Base-by-base conservation (phyloP, 1,140 invertebrate species). In the Micrasema longulum region DNA sequence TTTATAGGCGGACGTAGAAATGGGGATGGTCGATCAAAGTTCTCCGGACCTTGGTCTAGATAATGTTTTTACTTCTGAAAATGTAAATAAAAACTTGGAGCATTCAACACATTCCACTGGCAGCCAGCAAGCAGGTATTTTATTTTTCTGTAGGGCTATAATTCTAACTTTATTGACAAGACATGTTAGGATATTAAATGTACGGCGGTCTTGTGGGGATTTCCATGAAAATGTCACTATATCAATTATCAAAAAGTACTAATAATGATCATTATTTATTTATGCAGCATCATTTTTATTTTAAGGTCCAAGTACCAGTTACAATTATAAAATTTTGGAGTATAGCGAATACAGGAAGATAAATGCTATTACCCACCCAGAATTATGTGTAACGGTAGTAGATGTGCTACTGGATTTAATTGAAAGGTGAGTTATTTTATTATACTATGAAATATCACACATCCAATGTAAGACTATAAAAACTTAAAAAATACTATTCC, bases 331-430 rank as follows among this genome's bases (percentile, higher is more conserved):
- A 50, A 12, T 57, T 38, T 20, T 67, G 35, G 80, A 80, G 55
- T 79, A 78, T 69, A 76, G 74, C 23, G 79, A 79, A 66, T 77
- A 64, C 52, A 71, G 71, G 48, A 73, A 76, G 64, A 78, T 67
- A 38, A 71, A 77, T 26, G 78, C 79, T 53, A 75, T 85, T 65
- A 84, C 86, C 9, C 85, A 89, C 79, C 88, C 88, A 7, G 87
- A 87, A 45, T 79, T 91, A 3, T 90, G 88, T 71, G 82, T 86
- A 63, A 80, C 90, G 20, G 86, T 88, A 16, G 81, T 90, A 16
- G 86, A 90, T 69, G 82, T 91, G 22, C 81, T 91, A 16, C 86
- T 88, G 62, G 84, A 89, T 75, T 87, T 88, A 41, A 86, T 86
- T 22, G 80, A 89, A 77, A 83, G 84, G 86, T 87, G 76, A 88